A percentile compares a stretch with the other conserved stretches of the same genome.
Conservation (phyloP, 2,113 vertebrate genomes). For the Amia ocellicauda region DNA sequence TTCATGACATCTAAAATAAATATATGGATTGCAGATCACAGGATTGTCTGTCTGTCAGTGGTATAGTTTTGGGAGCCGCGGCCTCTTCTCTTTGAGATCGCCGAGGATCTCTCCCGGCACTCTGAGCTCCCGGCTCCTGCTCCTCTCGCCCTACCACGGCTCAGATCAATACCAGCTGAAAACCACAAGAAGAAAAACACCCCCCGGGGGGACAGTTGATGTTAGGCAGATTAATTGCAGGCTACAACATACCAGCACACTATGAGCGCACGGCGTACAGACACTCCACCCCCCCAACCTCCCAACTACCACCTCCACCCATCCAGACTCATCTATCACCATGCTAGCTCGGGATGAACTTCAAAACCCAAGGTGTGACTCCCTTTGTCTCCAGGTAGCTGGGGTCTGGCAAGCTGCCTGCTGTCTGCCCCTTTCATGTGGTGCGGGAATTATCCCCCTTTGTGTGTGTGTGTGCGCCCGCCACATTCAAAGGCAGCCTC, state of each 20-base stretch:
- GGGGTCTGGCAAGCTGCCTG: constrained; percentile 62
- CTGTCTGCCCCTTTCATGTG: constrained; percentile 74
- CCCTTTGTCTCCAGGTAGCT: constrained; percentile 68
- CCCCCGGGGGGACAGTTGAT: constrained; percentile 48
- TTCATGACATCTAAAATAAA: too few species aligned
- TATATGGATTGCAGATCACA: too few species aligned
- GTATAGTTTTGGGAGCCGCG: not conserved
- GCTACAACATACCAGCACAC: constrained; percentile 55
- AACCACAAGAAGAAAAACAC: constrained; percentile 28
- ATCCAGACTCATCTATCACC: constrained; percentile 65
- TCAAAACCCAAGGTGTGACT: constrained; percentile 68
- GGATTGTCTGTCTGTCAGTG: too few species aligned
- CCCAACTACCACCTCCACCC: constrained; percentile 19
- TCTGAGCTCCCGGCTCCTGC: not conserved
- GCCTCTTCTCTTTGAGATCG: not conserved
- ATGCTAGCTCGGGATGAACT: constrained; percentile 67
- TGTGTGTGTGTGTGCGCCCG: constrained; percentile 33
- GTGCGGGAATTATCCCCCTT: constrained; percentile 61
- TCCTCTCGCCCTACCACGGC: not conserved
- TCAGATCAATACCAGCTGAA: constrained; percentile 15
- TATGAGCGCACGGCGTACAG: constrained; percentile 44
- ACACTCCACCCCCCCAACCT: constrained; percentile 39
- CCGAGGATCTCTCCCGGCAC: not conserved
- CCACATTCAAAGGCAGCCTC: constrained; percentile 57
- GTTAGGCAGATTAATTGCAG: constrained; percentile 75